Percentiles rank a stretch among this genome's conserved stretches.
These are phyloP conservation scores for Eclectus roratus DNA, from an alignment of 2,113 vertebrate genomes.

Conservation along the genomic window DNA sequence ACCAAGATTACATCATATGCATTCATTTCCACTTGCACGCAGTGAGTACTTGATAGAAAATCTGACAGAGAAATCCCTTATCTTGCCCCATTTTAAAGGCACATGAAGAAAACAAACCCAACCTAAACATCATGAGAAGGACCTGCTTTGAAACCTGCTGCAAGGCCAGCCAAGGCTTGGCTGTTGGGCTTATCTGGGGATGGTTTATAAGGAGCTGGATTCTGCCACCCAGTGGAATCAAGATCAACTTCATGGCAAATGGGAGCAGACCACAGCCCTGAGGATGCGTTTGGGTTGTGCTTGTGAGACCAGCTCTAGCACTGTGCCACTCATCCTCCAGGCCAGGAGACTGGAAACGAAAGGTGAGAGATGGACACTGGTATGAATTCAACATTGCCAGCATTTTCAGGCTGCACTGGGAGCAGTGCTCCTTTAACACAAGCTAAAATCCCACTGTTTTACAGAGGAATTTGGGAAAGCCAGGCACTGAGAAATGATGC, in stretches of 20 bases:
- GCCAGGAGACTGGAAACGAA: background rate
- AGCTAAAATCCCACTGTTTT: background rate
- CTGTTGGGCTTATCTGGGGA: background rate
- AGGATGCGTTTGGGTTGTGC: background rate
- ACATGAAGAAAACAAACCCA: background rate
- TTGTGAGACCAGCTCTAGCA: background rate
- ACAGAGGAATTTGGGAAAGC: background rate
- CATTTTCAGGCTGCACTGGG: background rate
- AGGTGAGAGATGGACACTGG: background rate
- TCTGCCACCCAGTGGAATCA: slow-evolving; percentile 53
- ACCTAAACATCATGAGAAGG: background rate
- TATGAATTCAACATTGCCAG: background rate
- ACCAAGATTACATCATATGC: background rate
- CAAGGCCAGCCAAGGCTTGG: background rate
- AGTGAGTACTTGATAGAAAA: background rate
- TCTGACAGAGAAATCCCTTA: background rate
- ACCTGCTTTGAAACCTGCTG: background rate
- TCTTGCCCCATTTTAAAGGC: background rate
- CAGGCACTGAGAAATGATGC: slow-evolving; percentile 37
- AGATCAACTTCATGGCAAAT: background rate
- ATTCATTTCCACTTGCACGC: background rate
- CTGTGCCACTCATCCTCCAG: background rate
- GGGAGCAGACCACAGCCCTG: background rate
- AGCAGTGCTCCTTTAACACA: background rate
- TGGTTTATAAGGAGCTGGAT: background rate